A percentile compares a stretch with the other conserved stretches of the same genome.
These are phyloP conservation scores for Operophtera brumata DNA, from an alignment of 2,888 invertebrate species.

Conservation along the genomic window DNA sequence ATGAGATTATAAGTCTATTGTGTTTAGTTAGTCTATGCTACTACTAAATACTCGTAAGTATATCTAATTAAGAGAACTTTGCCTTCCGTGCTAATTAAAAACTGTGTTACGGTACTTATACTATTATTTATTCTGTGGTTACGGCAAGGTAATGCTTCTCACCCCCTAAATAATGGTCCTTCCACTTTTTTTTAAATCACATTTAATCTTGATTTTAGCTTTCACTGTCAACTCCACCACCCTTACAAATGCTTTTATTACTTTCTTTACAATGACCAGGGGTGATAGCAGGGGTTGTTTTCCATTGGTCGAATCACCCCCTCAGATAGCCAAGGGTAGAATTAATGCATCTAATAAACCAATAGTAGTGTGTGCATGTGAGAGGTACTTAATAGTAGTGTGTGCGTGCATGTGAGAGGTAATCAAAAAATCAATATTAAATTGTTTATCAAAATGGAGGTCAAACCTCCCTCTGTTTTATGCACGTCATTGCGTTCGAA, in stretches of 20 bases:
- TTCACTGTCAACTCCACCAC: not conserved
- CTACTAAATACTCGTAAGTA: too few species aligned
- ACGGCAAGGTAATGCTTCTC: too few species aligned
- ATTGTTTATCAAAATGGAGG: not conserved
- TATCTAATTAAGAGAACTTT: too few species aligned
- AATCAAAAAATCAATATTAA: not conserved
- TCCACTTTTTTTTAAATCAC: too few species aligned
- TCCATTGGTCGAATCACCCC: slow-evolving; percentile 4
- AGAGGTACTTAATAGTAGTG: not conserved
- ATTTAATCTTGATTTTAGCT: not conserved
- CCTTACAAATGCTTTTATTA: not conserved
- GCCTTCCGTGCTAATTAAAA: too few species aligned
- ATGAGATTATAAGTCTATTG: too few species aligned
- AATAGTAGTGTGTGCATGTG: not conserved
- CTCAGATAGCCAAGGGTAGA: not conserved
- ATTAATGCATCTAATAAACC: not conserved
- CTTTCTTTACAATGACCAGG: not conserved
- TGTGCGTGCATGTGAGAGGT: not conserved
- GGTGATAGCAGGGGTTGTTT: not conserved
- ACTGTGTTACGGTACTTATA: too few species aligned
- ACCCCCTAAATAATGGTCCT: too few species aligned
- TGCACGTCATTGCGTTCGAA: too few species aligned
- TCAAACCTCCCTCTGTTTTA: not conserved
- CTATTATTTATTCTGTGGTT: too few species aligned
- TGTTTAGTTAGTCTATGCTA: too few species aligned